Base-by-base conservation (phyloP, 2,888 invertebrate species). In the Eristalis intricaria region DNA sequence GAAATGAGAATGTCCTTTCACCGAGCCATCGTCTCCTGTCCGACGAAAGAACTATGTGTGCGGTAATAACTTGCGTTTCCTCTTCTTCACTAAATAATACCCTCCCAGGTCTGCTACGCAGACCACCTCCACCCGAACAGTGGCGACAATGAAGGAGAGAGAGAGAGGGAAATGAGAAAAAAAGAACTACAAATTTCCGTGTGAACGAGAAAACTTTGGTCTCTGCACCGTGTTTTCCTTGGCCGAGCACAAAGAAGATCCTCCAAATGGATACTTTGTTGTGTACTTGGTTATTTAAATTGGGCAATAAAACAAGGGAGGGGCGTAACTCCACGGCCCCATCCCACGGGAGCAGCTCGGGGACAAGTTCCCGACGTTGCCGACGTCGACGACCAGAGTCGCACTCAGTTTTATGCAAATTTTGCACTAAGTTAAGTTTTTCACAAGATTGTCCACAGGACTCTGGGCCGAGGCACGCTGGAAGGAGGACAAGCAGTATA, bases 231-330 rank as follows among this genome's bases (percentile, higher is more conserved):
- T 35, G 22, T 35, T 64, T 29, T n/a, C 43, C 66, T 61, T 38
- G 23, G 22, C 23, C 38, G 38, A 10, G 60, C 26, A 64, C 40
- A 74, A 32, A 73, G 35, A 50, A 64, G 35, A 43, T 19, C 43
- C 43, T 43, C 68, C 43, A 19, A 84, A 68, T 69, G 78, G 73
- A 84, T 78, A 64, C 68, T 74, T 69, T 79, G 68, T 58, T 73
- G 56, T 65, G 60, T 66, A 38, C 64, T 69, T 79, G 68, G 64
- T 74, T 84, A 79, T 79, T 78, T 84, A 79, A 79, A 84, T 84
- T 79, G 84, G 56, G 69, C 64, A 79, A 68, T 79, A 79, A 79
- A 84, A 79, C 74, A 80, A 80, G 70, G 40, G 19, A 77, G 64
- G 66, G 77, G 66, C 77, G 70, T 19, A 50, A 50, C 50, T 35